These are phyloP conservation scores for Sandelia bainsii DNA, from an alignment of 2,797 vertebrate species.

Conservation along the genomic window DNA sequence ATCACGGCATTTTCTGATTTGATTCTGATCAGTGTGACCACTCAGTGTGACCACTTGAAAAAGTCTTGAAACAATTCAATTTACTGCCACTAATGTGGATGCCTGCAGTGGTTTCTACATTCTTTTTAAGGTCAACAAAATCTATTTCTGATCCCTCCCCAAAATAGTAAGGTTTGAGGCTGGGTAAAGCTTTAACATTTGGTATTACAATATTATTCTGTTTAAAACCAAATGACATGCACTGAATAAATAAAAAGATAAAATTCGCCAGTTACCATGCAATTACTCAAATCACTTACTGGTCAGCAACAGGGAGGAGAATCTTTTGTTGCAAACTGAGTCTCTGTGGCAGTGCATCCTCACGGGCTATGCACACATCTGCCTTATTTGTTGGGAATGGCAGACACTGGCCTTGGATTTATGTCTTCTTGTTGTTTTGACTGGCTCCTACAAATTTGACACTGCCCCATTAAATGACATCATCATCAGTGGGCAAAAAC, in stretches of 20 bases:
- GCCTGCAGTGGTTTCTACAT: background rate
- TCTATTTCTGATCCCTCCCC: background rate
- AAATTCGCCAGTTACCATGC: slow-evolving; percentile 1
- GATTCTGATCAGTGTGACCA: slow-evolving; percentile 45
- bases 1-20: slow-evolving; percentile 54
- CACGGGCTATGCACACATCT: slow-evolving; percentile 17
- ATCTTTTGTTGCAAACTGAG: background rate
- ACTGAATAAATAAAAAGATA: slow-evolving; percentile 16
- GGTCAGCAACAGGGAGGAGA: slow-evolving; percentile 1
- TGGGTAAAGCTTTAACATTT: slow-evolving; percentile 1
- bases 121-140: slow-evolving; percentile 31
- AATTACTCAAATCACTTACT: slow-evolving; percentile 7
- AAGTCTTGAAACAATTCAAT: slow-evolving; percentile 61
- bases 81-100: slow-evolving; percentile 33
- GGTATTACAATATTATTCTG: background rate
- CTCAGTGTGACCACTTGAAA: slow-evolving; percentile 50
- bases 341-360: slow-evolving; percentile 8
- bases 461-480: background rate
- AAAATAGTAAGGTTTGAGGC: slow-evolving; percentile 1
- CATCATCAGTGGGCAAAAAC: background rate
- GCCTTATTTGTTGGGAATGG: background rate
- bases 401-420: background rate
- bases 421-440: background rate
- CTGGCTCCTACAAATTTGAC: background rate
- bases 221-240: slow-evolving; percentile 1